Conservation (phyloP, 2,113 vertebrate species). For the Mustela lutreola region DNA sequence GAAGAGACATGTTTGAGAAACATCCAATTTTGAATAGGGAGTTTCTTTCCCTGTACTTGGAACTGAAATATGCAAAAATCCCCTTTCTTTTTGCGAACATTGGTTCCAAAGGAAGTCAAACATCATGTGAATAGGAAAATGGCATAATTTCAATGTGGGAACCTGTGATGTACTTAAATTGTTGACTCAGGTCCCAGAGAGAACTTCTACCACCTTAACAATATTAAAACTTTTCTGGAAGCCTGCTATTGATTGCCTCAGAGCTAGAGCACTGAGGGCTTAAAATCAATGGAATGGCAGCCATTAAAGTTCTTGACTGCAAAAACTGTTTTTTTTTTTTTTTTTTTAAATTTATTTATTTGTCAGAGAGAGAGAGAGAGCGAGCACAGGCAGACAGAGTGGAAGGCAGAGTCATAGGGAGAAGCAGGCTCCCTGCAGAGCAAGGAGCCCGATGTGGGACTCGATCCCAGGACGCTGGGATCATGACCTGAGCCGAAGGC, state of each 20-base stretch:
- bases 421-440: too few species aligned
- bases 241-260: background rate
- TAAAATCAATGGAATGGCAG: background rate
- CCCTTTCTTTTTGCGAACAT: background rate
- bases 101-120: background rate
- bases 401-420: too few species aligned
- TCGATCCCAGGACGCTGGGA: too few species aligned
- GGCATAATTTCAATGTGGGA: background rate
- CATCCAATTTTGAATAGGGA: background rate
- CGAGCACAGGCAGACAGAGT: too few species aligned
- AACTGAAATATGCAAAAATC: background rate
- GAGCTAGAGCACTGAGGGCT: background rate
- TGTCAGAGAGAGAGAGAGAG: too few species aligned
- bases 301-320: background rate
- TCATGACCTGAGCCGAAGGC: too few species aligned
- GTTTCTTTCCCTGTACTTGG: background rate
- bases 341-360: too few species aligned
- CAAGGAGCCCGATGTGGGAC: too few species aligned
- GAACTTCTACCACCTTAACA: background rate
- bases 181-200: background rate
- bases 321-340: too few species aligned
- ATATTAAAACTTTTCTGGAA: background rate
- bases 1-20: background rate
- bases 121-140: background rate
- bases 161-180: background rate